These are phyloP conservation scores for Gymnosoma rotundatum DNA, from an alignment of 2,888 invertebrate genomes.

Conservation along the genomic window DNA sequence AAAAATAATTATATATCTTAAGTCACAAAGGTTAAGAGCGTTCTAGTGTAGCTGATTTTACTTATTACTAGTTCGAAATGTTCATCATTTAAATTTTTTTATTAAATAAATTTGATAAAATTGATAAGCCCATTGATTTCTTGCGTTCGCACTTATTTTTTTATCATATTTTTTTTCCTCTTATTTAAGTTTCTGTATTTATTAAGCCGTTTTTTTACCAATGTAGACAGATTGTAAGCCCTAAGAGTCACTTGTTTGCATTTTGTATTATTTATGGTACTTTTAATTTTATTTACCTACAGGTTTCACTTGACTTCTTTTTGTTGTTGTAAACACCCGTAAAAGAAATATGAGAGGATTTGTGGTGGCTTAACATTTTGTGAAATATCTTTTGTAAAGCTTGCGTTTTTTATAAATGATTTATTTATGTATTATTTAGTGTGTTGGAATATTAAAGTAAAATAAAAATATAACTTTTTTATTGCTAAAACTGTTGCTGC, in stretches of 20 bases:
- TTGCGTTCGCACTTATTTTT: too few species aligned
- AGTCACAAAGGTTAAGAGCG: too few species aligned
- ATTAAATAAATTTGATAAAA: too few species aligned
- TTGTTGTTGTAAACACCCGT: background rate
- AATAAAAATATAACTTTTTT: background rate
- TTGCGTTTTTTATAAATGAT: constrained; percentile 15
- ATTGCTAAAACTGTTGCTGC: background rate
- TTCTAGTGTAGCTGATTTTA: too few species aligned
- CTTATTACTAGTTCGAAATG: too few species aligned
- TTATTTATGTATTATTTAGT: constrained; percentile 24
- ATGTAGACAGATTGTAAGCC: background rate
- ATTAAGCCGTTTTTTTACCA: background rate
- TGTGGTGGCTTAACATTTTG: constrained; percentile 33
- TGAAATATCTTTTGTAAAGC: constrained; percentile 42
- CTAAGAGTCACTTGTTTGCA: background rate
- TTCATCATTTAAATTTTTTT: too few species aligned
- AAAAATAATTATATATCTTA: too few species aligned
- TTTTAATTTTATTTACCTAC: constrained; percentile 14
- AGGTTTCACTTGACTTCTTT: background rate
- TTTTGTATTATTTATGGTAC: background rate
- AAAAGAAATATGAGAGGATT: constrained; percentile 6
- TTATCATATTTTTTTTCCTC: too few species aligned
- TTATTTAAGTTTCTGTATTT: background rate
- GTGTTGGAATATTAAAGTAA: constrained; percentile 1
- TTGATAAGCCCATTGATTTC: too few species aligned